Percentiles rank a stretch among this genome's conserved stretches.
Conservation (phyloP, 2,113 vertebrate genomes). For the Oryzias javanicus region DNA sequence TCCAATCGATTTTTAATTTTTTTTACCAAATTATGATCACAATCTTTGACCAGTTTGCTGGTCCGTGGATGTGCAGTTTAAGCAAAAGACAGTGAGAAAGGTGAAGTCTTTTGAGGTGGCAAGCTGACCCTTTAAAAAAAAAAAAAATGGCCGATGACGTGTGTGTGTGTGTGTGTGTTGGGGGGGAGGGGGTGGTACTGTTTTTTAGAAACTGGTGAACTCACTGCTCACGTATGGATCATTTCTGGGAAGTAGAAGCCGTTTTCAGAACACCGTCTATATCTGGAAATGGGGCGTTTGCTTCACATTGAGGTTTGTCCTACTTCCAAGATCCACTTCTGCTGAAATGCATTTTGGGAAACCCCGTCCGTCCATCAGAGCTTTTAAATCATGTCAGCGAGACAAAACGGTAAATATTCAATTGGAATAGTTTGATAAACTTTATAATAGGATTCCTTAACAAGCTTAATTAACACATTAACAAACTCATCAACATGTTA, state of each 20-base stretch:
- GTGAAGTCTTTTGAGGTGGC: neutral
- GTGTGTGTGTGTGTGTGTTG: too few relatives aligned
- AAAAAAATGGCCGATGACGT: too few relatives aligned
- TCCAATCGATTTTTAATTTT: neutral
- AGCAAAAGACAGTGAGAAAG: conserved; percentile 26
- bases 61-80: conserved; percentile 22
- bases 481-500: too few relatives aligned
- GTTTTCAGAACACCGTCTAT: conserved; percentile 4
- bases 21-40: conserved; percentile 37
- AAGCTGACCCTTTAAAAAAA: neutral
- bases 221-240: neutral
- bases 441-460: too few relatives aligned
- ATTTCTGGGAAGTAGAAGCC: neutral
- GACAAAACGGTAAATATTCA: too few relatives aligned
- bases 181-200: too few relatives aligned
- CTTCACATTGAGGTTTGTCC: conserved; percentile 28
- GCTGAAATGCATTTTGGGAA: conserved; percentile 11
- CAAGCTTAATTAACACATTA: too few relatives aligned
- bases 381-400: neutral
- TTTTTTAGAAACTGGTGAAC: neutral
- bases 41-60: conserved; percentile 25
- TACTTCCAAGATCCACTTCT: conserved; percentile 11
- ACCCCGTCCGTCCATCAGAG: neutral
- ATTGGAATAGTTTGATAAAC: too few relatives aligned
- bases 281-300: conserved; percentile 23